Percentiles rank a stretch among this genome's conserved stretches.
Conservation (phyloP, 2,113 vertebrate genomes). For the Xenopus laevis region DNA sequence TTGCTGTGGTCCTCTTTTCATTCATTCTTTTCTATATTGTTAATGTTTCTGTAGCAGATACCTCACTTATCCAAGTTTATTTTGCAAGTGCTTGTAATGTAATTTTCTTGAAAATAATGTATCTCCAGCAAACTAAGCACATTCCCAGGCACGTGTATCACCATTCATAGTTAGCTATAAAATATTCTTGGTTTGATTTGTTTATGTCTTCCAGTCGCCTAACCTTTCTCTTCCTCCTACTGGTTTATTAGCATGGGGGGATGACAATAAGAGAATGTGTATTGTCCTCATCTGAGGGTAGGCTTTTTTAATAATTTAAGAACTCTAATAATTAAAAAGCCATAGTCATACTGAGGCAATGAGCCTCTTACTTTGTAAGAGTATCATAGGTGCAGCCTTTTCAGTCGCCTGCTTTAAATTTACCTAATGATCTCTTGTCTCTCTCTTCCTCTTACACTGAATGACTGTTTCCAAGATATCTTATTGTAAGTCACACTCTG, state of each 20-base stretch:
- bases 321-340: background rate
- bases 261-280: background rate
- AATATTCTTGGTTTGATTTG: no score
- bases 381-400: background rate
- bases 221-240: background rate
- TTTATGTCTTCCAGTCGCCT: no score
- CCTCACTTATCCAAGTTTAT: no score
- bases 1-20: no score
- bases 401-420: background rate
- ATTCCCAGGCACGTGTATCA: no score
- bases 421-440: background rate
- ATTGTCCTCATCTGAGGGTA: constrained; percentile 1
- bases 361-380: background rate
- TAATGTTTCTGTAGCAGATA: no score
- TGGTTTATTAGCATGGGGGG: background rate
- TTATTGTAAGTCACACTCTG: background rate
- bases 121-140: no score
- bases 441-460: background rate
- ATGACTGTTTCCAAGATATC: background rate
- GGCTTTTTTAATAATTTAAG: background rate
- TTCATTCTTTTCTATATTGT: no score
- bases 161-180: no score
- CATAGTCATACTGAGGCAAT: background rate
- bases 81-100: no score
- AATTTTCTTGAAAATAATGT: no score